Base-by-base conservation (phyloP, 1,140 invertebrate genomes). In the Diachasmimorpha longicaudata region DNA sequence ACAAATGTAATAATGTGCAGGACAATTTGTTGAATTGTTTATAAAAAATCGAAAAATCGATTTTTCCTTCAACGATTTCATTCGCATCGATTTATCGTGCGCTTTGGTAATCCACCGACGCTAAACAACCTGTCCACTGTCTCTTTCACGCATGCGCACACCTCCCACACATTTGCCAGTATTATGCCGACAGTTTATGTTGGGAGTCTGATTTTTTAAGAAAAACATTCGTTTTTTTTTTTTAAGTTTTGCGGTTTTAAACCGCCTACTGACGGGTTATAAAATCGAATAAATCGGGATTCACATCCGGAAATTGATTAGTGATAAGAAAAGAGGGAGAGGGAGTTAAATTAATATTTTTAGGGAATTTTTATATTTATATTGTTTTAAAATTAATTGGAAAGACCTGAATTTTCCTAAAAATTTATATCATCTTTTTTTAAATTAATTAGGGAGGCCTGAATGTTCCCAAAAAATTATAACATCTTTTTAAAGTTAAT, bases 61-160 rank as follows among this genome's bases (percentile, higher is more conserved):
- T 42, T 4, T 3, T 3, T 42, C 13, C 9, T 25, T 63, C 31
- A 11, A 31, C 0, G 23, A 23, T 79, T 80, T 83, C 81, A 81
- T 82, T 82, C 82, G 80, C 72, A 67, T 68, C 75, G 79, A 83
- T 82, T 82, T 82, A 81, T 82, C 70, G 74, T 66, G 63, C 42
- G 74, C 79, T 81, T 63, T 63, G 21, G 58, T 25, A 63, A 63
- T 80, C 72, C 77, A 82, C 80, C 82, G 78, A 82, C 81, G 80
- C 75, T 73, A 79, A 80, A 78, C 82, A 82, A 81, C 79, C 79
- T 83, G 81, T 82, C 74, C 78, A 55, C 58, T 63, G 23, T 25
- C 21, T 63, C 77, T 78, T 82, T 81, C 80, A 77, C 71, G 77
- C 67, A 68, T 74, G 25, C 21, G 14, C 36, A 55, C 48, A 13